phyloP scores from a whole-genome alignment of 2,888 invertebrate genomes.

The Lordiphosa andalusiaca region DNA sequence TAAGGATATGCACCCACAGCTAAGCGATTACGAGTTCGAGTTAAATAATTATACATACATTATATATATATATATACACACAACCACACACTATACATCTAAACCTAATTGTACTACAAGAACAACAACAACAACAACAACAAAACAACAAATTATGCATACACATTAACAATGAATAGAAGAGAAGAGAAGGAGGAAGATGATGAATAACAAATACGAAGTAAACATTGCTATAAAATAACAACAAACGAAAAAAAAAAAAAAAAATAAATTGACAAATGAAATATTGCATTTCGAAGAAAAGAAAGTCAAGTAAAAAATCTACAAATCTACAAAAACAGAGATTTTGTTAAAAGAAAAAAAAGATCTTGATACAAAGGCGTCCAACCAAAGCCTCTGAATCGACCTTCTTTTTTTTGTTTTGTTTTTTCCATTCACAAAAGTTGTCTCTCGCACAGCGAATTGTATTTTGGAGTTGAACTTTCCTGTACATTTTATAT shows the following conservation, averaged over 20 bases:
- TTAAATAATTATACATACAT: conserved; percentile 71
- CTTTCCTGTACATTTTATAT: conserved; percentile 62
- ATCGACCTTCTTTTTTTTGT: conserved; percentile 20
- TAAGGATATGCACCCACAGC: conserved; percentile 76
- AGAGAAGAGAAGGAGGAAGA: not conserved
- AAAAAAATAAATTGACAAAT: conserved; percentile 24
- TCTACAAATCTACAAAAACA: conserved; percentile 23
- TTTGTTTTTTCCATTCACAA: no score
- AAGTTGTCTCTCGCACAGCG: conserved; percentile 45
- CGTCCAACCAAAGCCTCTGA: conserved; percentile 1
- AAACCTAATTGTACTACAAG: conserved; percentile 60
- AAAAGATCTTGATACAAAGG: conserved; percentile 36
- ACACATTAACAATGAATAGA: conserved; percentile 19
- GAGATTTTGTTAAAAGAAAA: conserved; percentile 28
- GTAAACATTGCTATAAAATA: conserved; percentile 30
- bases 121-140: conserved; percentile 39
- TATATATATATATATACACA: conserved; percentile 56
- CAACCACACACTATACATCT: conserved; percentile 45
- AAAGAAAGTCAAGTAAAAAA: conserved; percentile 31
- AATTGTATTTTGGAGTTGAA: conserved; percentile 27
- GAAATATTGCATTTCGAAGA: conserved; percentile 50
- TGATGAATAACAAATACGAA: conserved; percentile 17
- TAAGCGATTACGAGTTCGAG: conserved; percentile 64
- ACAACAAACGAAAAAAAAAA: no score
- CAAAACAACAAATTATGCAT: conserved; percentile 44